A percentile compares a stretch with the other conserved stretches of the same genome.
Conservation (phyloP, 92 coral and sea anemone genomes). For the Ricordea florida region DNA sequence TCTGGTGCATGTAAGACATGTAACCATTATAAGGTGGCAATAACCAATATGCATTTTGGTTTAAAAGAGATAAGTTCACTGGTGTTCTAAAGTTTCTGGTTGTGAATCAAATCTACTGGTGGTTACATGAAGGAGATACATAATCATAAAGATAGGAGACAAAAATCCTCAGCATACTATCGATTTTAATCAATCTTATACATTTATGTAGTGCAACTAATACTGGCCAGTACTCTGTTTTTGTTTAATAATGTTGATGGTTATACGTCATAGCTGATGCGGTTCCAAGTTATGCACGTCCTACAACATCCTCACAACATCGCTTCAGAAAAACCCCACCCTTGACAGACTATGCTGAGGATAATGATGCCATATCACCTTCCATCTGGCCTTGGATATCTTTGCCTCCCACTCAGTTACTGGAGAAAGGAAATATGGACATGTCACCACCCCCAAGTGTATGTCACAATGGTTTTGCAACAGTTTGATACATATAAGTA, state of each 20-base stretch:
- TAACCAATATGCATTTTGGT: no score
- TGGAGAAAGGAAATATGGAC: conserved; percentile 32
- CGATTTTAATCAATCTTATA: no score
- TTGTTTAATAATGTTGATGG: not conserved
- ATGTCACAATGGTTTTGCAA: conserved; percentile 3
- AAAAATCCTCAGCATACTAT: no score
- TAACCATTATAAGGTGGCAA: not conserved
- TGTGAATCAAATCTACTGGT: no score
- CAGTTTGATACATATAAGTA: no score
- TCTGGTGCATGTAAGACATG: not conserved
- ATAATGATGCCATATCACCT: conserved; percentile 46
- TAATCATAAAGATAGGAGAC: no score
- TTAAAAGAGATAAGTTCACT: no score
- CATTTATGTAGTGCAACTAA: no score
- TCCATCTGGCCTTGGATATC: conserved; percentile 54
- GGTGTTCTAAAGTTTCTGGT: no score
- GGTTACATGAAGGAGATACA: no score
- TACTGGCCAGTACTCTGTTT: no score
- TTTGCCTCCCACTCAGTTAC: conserved; percentile 25
- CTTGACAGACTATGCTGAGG: conserved; percentile 84
- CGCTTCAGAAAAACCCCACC: conserved; percentile 91
- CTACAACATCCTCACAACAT: conserved; percentile 94
- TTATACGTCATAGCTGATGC: conserved; percentile 61
- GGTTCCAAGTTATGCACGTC: conserved; percentile 92
- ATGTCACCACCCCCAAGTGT: conserved; percentile 50